Percentiles rank a stretch among this genome's conserved stretches.
phyloP scores from a whole-genome alignment of 2,797 vertebrate genomes.

The Mormyrops attenuatus region DNA sequence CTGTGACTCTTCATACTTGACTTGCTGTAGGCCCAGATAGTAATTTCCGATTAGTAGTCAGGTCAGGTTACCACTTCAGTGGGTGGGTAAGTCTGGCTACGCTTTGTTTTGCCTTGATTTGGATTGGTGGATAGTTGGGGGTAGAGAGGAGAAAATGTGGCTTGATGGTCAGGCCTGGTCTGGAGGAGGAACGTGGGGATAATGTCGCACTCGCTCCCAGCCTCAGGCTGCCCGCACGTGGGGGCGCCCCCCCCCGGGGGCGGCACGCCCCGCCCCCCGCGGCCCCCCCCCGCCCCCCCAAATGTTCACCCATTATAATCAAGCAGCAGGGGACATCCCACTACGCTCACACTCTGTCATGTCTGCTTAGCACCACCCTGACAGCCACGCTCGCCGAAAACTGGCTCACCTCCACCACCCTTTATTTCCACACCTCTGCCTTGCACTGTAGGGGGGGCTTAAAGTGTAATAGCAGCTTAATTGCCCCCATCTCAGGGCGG shows the following conservation, averaged over 20 bases:
- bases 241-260: too few relatives aligned
- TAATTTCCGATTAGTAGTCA: not conserved
- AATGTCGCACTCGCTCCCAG: not conserved
- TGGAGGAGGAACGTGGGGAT: slow-evolving; percentile 30
- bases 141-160: slow-evolving; percentile 12
- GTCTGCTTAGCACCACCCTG: not conserved
- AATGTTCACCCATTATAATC: slow-evolving; percentile 54
- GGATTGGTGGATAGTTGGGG: not conserved
- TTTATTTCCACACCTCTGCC: slow-evolving; percentile 24
- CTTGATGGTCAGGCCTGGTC: slow-evolving; percentile 21
- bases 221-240: not conserved
- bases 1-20: not conserved
- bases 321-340: not conserved
- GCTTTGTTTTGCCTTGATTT: not conserved
- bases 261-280: not conserved
- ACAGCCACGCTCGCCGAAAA: not conserved
- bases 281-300: not conserved
- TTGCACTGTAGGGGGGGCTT: slow-evolving; percentile 4
- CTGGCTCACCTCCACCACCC: not conserved
- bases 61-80: not conserved
- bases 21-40: not conserved
- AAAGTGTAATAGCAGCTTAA: slow-evolving; percentile 21
- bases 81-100: not conserved
- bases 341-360: not conserved
- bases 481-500: not conserved